Base-by-base conservation (phyloP, 2,113 vertebrate species). In the Phalacrocorax aristotelis region DNA sequence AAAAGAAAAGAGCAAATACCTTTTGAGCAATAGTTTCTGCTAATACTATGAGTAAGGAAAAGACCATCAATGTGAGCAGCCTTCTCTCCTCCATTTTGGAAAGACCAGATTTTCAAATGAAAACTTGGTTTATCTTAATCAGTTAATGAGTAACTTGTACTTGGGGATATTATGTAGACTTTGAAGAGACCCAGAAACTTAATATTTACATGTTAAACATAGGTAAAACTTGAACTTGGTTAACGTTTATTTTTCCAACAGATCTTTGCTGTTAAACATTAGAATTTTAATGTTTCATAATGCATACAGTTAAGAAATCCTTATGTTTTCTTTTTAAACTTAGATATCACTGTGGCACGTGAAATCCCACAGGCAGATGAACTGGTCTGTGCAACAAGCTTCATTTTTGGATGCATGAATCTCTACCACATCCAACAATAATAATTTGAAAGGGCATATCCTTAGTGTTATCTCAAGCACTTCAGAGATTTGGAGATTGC, bases 141-240 rank as follows among this genome's bases (percentile, higher is more conserved):
- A 32, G 96, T 97, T 97, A 98, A 98, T 98, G 46, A 96, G 65
- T 95, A 96, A 98, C 96, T 82, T 76, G 60, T 66, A 32, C 40
- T 72, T 77, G 38, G 25, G 55, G 26, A 75, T 82, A 84, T 36
- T 38, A 51, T 5, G 55, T 61, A 93, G 83, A 69, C 78, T 91
- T 94, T 93, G 89, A 82, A 84, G 94, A 94, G 90, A 85, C 48
- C 5, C 58, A 79, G 61, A 91, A 90, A 75, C 77, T 38, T 94
- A 90, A 84, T 97, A 93, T 97, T 97, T 96, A 91, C 94, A 84
- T 34, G 29, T 75, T 68, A 95, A 96, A 96, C 83, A 93, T 3
- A 68, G 16, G 38, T 62, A 93, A 92, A 89, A 81, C 26, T 76
- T 58, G 18, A 38, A 68, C 57, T 80, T 26, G 5, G 32, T 32